Evolutionary conservation across 2,888 invertebrate species (phyloP), one percentile per base, ranked within the genome.

Genomic region (Lasioglossum lativentre): DNA sequence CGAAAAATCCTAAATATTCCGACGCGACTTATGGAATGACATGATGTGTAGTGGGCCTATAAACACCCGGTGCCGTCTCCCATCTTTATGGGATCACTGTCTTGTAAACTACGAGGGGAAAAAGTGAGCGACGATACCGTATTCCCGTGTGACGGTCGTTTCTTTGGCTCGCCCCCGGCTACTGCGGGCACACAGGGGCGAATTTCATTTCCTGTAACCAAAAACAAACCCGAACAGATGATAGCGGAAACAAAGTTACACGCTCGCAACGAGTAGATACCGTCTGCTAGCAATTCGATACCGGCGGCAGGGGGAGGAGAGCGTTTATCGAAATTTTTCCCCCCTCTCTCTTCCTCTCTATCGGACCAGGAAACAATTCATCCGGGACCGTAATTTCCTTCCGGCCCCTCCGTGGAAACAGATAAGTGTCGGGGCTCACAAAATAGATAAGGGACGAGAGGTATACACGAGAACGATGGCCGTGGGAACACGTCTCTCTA

Each of bases 211-310:
- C 63, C 63, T 30, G 30, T 30, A 63, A 63, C 27, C 63, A 16
- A 63, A 63, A 63, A 30, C 63, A 63, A 63, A 63, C 63, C 63
- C 30, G 63, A n/a, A 63, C 63, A 30, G 16, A 63, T 63, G 63
- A 63, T 63, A 30, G 30, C 30, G 63, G 63, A 63, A 63, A 63
- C 63, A 63, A 63, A 63, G 63, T 63, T 63, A 63, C 63, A 63
- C 30, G 40, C 71, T 56, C 23, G 63, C 59, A 59, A 59, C 59
- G 27, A 5, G 14, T 59, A 59, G 27, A 59, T 59, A 59, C 6
- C 27, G 30, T 30, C 63, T 63, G 63, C 63, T 63, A 16, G 30
- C 63, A 63, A 63, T 63, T 63, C 63, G 63, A 63, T 63, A 63
- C 63, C 30, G 63, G 30, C 30, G 16, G 30, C 30, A 3, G 34